Conservation (phyloP, 2,113 vertebrate species). For the Holacanthus passer region DNA sequence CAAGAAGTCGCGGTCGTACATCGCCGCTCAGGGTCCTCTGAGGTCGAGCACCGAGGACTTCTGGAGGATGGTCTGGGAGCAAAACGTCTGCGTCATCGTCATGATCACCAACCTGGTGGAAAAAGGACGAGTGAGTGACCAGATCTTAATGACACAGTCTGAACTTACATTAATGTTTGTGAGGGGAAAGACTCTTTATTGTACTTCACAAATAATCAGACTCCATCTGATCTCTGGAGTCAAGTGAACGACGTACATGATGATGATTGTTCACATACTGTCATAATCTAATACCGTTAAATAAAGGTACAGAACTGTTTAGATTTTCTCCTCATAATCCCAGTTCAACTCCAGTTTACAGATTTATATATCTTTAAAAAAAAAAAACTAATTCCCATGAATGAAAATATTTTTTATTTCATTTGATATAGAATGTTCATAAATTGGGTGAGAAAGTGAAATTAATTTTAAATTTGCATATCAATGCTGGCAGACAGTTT, state of each 20-base stretch:
- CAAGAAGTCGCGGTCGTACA: constrained; percentile 92
- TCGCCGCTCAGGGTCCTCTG: constrained; percentile 97
- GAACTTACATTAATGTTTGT: no score
- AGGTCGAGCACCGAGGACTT: constrained; percentile 94
- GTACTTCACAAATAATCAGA: not conserved
- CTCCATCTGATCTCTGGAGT: not conserved
- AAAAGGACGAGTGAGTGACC: constrained; percentile 91
- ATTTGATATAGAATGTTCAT: no score
- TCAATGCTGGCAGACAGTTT: not conserved
- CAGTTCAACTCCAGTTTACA: no score
- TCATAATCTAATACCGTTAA: not conserved
- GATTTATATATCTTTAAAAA: no score
- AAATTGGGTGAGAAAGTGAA: no score
- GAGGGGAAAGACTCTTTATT: not conserved
- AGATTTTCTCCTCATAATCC: no score
- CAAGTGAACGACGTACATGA: no score
- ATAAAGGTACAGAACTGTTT: not conserved
- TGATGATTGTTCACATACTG: not conserved
- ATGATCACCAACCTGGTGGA: constrained; percentile 99
- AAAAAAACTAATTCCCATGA: no score
- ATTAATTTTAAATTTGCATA: no score
- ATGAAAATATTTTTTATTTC: no score
- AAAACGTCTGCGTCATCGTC: constrained; percentile 92
- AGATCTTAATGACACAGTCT: not conserved
- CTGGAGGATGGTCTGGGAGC: constrained; percentile 99